Evolutionary conservation across 2,797 vertebrate genomes (phyloP).

Genomic region (Novumbra hubbsi): DNA sequence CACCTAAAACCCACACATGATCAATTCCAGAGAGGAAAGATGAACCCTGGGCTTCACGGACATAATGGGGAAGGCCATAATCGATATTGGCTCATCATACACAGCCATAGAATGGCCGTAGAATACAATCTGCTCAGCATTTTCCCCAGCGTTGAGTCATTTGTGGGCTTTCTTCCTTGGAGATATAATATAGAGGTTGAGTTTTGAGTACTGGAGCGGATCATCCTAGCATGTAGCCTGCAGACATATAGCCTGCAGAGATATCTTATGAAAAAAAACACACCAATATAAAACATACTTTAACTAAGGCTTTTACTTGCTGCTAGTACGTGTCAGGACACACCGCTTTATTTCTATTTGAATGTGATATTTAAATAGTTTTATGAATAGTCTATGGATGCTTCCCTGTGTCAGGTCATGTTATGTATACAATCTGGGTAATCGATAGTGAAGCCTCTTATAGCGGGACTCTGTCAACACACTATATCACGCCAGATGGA

Average conservation of each 20-base stretch:
- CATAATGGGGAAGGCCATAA: conserved; percentile 62
- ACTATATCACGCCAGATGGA: conserved; percentile 69
- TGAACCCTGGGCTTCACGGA: conserved; percentile 60
- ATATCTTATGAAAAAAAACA: not conserved
- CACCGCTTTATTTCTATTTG: not conserved
- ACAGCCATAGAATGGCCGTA: conserved; percentile 67
- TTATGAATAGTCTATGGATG: not conserved
- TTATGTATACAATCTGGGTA: conserved; percentile 41
- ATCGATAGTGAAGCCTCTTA: conserved; percentile 36
- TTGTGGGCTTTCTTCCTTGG: conserved; percentile 56
- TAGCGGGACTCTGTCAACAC: conserved; percentile 34
- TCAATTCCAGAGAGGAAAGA: conserved; percentile 56
- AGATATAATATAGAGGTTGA: conserved; percentile 35
- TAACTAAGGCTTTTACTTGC: not conserved
- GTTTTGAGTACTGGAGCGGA: conserved; percentile 25
- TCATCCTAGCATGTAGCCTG: conserved; percentile 38
- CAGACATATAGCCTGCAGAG: conserved; percentile 29
- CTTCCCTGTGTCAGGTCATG: conserved; percentile 31
- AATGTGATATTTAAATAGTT: not conserved
- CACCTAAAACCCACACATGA: conserved; percentile 54
- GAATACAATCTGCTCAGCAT: conserved; percentile 51
- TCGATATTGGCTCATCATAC: conserved; percentile 60
- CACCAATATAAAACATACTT: not conserved
- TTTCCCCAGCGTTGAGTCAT: conserved; percentile 51
- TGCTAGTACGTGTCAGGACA: not conserved